These are phyloP conservation scores for Oceanodroma leucorhoa DNA, from an alignment of 2,797 vertebrate genomes.

Conservation along the genomic window DNA sequence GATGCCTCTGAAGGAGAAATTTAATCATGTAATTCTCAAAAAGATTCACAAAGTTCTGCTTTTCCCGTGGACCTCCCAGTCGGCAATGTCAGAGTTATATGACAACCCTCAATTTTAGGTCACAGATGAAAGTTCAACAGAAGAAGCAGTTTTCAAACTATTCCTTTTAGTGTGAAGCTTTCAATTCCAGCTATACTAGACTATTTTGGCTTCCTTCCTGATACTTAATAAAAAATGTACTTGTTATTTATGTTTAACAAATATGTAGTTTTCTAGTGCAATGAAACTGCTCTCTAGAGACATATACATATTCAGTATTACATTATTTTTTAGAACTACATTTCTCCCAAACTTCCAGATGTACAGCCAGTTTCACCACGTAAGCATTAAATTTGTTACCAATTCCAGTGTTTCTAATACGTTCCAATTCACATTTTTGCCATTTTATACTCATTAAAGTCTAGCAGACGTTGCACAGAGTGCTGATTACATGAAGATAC, in stretches of 20 bases:
- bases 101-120: neutral
- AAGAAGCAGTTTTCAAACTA: neutral
- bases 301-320: neutral
- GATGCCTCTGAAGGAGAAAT: neutral
- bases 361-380: neutral
- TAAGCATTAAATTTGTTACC: neutral
- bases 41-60: neutral
- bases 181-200: neutral
- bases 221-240: neutral
- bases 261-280: neutral
- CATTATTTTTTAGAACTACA: neutral
- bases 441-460: neutral
- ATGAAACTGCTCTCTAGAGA: neutral
- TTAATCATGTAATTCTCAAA: neutral
- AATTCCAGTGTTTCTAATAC: neutral
- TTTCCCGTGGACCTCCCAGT: neutral
- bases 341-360: neutral
- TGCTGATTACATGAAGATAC: neutral
- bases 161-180: neutral
- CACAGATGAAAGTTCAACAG: neutral
- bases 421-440: neutral
- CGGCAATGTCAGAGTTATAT: rapidly evolving
- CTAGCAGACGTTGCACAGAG: neutral
- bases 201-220: neutral
- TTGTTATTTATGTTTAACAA: neutral